Evolutionary conservation across 2,113 vertebrate genomes (phyloP).

Genomic region (Sinocyclocheilus anshuiensis): DNA sequence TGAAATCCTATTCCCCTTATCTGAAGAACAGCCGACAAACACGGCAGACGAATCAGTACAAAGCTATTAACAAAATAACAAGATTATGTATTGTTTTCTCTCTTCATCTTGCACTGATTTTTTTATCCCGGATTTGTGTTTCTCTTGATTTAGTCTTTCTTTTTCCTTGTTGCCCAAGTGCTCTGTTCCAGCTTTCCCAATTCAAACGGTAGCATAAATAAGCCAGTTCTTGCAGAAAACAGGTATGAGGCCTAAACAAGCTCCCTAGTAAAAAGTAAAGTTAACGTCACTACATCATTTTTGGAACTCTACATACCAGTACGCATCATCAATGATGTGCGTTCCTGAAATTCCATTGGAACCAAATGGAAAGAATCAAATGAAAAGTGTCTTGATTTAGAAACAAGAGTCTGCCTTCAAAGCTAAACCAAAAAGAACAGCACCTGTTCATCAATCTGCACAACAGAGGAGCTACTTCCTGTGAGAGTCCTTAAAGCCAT

Average conservation of each 20-base stretch:
- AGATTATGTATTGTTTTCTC: constrained; percentile 69
- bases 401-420: constrained; percentile 47
- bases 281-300: not conserved
- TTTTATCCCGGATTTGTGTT: constrained; percentile 77
- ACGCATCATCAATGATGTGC: not conserved
- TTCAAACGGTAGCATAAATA: not conserved
- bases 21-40: constrained; percentile 44
- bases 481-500: not conserved
- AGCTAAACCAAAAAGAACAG: constrained; percentile 50
- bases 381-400: not conserved
- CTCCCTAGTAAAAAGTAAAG: not conserved
- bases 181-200: constrained; percentile 74
- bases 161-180: constrained; percentile 43
- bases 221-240: constrained; percentile 3
- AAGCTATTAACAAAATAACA: constrained; percentile 73
- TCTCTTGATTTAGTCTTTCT: constrained; percentile 53
- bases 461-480: not conserved
- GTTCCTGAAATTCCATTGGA: constrained; percentile 18
- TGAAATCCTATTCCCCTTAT: constrained; percentile 51
- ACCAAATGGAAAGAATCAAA: constrained; percentile 6
- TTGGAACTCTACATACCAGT: not conserved
- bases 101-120: constrained; percentile 62
- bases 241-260: not conserved
- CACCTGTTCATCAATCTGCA: constrained; percentile 5
- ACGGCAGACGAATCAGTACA: constrained; percentile 65